Evolutionary conservation across 2,113 vertebrate genomes (phyloP).

Genomic region (Microtus ochrogaster): DNA sequence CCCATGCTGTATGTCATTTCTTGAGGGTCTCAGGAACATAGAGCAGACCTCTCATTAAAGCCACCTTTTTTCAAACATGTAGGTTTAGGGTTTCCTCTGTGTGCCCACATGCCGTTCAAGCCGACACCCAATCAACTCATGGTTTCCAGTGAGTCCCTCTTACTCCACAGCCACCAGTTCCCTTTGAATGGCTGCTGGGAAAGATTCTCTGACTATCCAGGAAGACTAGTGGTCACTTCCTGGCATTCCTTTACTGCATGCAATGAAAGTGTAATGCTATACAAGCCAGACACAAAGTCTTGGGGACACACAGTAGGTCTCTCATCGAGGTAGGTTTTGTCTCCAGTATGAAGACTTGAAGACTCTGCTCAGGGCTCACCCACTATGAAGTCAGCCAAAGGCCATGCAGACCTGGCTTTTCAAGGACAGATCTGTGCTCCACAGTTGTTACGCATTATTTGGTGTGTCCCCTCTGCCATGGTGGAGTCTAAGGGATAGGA

Average conservation of each 20-base stretch:
- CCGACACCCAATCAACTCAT: neutral
- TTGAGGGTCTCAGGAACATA: neutral
- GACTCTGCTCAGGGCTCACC: neutral
- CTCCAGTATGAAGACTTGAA: neutral
- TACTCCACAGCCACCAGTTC: neutral
- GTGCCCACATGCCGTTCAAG: neutral
- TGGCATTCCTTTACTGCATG: neutral
- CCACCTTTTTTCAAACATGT: neutral
- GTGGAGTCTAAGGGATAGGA: neutral
- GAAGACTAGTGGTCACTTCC: neutral
- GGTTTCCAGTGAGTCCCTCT: neutral
- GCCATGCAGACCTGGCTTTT: neutral
- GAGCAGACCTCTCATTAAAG: neutral
- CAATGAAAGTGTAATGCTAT: neutral
- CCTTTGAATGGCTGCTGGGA: neutral
- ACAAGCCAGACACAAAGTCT: neutral
- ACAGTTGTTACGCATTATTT: neutral
- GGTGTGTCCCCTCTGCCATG: neutral
- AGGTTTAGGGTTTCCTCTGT: neutral
- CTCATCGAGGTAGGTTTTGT: neutral
- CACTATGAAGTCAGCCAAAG: neutral
- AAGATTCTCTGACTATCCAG: neutral
- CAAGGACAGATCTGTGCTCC: neutral
- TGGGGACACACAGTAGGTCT: neutral
- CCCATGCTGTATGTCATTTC: neutral